phyloP scores from a whole-genome alignment of 2,113 vertebrate species.

The Hiodon tergisus region DNA sequence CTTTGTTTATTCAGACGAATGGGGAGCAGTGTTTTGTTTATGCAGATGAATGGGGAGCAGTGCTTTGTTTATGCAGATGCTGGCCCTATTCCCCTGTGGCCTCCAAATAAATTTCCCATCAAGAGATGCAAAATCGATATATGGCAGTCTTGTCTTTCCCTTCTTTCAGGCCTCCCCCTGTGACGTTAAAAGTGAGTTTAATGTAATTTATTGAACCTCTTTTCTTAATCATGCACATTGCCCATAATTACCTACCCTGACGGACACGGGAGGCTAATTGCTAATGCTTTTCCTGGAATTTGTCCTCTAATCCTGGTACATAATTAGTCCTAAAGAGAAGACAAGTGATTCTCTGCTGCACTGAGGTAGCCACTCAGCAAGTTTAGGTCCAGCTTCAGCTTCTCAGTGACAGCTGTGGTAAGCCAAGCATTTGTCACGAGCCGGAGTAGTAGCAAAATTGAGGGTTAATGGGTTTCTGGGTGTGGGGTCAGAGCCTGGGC shows the following conservation, averaged over 20 bases:
- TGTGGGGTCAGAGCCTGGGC: not conserved
- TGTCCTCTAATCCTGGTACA: constrained; percentile 56
- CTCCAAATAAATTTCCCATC: constrained; percentile 65
- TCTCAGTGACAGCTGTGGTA: constrained; percentile 9
- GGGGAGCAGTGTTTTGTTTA: constrained; percentile 41
- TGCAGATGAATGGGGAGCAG: constrained; percentile 43
- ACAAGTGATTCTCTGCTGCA: constrained; percentile 52
- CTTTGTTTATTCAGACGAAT: not conserved
- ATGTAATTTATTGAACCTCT: constrained; percentile 74
- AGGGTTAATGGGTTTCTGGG: not conserved
- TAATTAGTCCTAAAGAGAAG: constrained; percentile 53
- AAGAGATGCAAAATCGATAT: constrained; percentile 64
- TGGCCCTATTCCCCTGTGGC: constrained; percentile 51
- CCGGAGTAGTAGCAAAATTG: too few species aligned
- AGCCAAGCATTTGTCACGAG: not conserved
- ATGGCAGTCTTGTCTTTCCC: constrained; percentile 47
- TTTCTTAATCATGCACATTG: constrained; percentile 70
- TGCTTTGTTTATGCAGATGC: constrained; percentile 18
- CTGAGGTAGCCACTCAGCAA: constrained; percentile 28
- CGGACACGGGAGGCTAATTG: constrained; percentile 61
- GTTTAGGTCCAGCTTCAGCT: constrained; percentile 16
- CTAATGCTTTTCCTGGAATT: constrained; percentile 70
- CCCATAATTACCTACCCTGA: constrained; percentile 68
- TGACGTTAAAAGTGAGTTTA: constrained; percentile 69
- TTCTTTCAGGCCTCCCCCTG: constrained; percentile 56